A percentile compares a stretch with the other conserved stretches of the same genome.
Conservation (phyloP, 2,113 vertebrate genomes). For the Callaeas wilsoni region DNA sequence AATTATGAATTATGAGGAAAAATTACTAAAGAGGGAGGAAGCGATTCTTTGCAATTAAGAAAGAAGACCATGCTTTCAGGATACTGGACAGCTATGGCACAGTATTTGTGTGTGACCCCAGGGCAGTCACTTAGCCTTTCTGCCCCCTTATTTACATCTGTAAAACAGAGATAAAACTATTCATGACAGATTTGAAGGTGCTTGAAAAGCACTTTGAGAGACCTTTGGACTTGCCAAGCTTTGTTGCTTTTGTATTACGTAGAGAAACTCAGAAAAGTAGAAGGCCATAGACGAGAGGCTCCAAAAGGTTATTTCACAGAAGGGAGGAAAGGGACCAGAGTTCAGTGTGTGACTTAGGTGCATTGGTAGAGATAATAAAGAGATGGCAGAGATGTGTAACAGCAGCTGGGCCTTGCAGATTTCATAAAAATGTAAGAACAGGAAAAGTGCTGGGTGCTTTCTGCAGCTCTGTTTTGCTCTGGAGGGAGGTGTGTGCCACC, state of each 20-base stretch:
- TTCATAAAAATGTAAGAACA: not conserved
- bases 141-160: conserved; percentile 19
- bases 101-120: not conserved
- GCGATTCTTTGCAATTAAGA: not conserved
- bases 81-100: not conserved
- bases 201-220: conserved; percentile 9
- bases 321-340: not conserved
- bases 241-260: conserved; percentile 9
- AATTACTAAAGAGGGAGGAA: not conserved
- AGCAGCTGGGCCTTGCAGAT: not conserved
- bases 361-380: not conserved
- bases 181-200: not conserved
- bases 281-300: conserved; percentile 2
- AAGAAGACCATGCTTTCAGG: not conserved
- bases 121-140: not conserved
- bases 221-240: not conserved
- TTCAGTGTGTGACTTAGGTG: not conserved
- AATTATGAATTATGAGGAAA: not conserved
- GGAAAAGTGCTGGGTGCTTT: not conserved
- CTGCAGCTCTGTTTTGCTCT: not conserved
- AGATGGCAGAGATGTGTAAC: conserved; percentile 1
- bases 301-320: conserved; percentile 14
- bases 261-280: not conserved
- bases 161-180: conserved; percentile 27
- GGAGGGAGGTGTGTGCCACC: not conserved